Percentiles rank a stretch among this genome's conserved stretches.
Evolutionary conservation across 1,140 invertebrate species (phyloP).

Genomic region (Trichomalopsis sarcophagae): DNA sequence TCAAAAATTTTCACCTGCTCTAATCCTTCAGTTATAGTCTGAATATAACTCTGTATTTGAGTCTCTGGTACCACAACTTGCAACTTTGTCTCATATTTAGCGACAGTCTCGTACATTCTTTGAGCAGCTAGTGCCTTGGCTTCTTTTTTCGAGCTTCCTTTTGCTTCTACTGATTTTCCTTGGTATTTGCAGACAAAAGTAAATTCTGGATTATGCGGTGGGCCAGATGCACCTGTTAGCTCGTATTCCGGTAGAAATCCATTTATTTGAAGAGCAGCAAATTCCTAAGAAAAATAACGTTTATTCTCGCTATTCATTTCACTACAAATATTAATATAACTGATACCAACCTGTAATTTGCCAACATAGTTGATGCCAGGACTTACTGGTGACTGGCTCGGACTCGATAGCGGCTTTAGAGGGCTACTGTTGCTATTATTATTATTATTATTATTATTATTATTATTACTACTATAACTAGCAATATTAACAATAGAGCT

Average conservation of each 20-base stretch:
- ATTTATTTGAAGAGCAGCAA: not conserved
- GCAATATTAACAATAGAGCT: not conserved
- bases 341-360: slow-evolving; percentile 15
- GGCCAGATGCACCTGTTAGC: not conserved
- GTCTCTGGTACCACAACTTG: not conserved
- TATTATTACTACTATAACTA: not conserved
- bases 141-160: slow-evolving; percentile 21
- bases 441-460: not conserved
- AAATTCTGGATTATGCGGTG: slow-evolving; percentile 3
- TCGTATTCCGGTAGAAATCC: not conserved
- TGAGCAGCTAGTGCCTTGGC: not conserved
- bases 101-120: not conserved
- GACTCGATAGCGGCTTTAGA: not conserved
- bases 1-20: not conserved
- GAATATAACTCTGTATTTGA: not conserved
- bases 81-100: not conserved
- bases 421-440: not conserved
- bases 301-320: not conserved
- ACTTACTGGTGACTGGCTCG: too few relatives aligned
- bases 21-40: not conserved
- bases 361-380: slow-evolving; percentile 5
- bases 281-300: not conserved
- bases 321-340: not conserved
- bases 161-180: not conserved
- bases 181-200: not conserved